Evolutionary conservation across 2,797 vertebrate species (phyloP).

Genomic region (Tinamus major): DNA sequence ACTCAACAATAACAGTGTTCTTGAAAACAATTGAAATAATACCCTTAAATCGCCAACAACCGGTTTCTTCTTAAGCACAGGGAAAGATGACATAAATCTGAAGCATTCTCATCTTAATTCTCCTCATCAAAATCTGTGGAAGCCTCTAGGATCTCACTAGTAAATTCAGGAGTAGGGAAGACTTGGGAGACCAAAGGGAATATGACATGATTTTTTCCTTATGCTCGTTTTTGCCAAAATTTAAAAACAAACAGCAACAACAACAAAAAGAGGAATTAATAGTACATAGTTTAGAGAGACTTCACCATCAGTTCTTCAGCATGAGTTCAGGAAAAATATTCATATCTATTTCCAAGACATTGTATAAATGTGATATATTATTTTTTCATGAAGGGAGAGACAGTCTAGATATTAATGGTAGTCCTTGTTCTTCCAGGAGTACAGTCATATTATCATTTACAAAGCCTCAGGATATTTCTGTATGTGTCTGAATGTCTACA

Average conservation of each 20-base stretch:
- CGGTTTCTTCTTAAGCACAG: background rate
- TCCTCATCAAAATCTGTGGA: background rate
- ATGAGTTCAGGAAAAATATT: background rate
- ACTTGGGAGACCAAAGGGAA: too few species aligned
- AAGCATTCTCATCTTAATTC: background rate
- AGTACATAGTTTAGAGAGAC: background rate
- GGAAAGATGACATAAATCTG: background rate
- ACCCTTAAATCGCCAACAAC: background rate
- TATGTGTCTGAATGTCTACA: too few species aligned
- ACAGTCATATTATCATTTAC: background rate
- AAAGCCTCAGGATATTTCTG: background rate
- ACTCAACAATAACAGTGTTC: background rate
- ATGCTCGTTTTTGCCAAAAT: background rate
- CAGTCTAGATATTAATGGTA: background rate
- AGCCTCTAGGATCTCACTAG: background rate
- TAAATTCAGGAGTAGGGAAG: background rate
- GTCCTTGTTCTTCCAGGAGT: background rate
- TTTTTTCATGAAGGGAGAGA: background rate
- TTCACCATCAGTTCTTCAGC: background rate
- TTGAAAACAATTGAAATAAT: background rate
- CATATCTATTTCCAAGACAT: background rate
- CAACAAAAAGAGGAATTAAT: background rate
- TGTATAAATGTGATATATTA: background rate
- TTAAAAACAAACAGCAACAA: too few species aligned
- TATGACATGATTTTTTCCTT: too few species aligned